These are phyloP conservation scores for Prionailurus viverrinus DNA, from an alignment of 2,113 vertebrate species.

Conservation along the genomic window DNA sequence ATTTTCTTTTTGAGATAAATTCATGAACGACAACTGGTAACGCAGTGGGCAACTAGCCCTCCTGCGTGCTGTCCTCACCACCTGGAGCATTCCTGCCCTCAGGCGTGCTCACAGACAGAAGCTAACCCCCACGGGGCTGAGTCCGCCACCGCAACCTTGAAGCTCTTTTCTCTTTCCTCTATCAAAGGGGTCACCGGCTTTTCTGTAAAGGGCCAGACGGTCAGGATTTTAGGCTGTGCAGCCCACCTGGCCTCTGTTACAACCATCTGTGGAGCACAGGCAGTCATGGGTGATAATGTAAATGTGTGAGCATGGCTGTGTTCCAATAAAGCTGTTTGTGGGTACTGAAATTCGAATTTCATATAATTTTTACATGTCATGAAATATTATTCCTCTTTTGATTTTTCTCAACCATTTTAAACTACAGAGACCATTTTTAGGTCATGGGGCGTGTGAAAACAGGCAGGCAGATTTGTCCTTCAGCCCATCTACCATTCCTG, in stretches of 20 bases:
- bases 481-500: background rate
- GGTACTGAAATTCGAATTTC: background rate
- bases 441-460: background rate
- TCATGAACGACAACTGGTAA: accelerated
- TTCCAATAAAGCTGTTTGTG: background rate
- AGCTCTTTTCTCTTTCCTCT: background rate
- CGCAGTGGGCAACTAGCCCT: background rate
- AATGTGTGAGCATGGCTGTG: background rate
- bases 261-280: background rate
- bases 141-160: background rate
- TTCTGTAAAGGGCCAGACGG: background rate
- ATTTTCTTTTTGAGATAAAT: background rate
- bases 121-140: background rate
- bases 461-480: background rate
- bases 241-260: background rate
- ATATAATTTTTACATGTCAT: background rate
- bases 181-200: background rate
- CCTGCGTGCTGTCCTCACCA: background rate
- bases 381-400: background rate
- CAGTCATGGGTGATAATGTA: background rate
- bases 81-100: background rate
- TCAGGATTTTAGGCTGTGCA: background rate
- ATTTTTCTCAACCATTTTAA: no score
- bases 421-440: background rate
- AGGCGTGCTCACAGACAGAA: background rate